Conservation (phyloP, 2,113 vertebrate genomes). For the Muntiacus reevesi region DNA sequence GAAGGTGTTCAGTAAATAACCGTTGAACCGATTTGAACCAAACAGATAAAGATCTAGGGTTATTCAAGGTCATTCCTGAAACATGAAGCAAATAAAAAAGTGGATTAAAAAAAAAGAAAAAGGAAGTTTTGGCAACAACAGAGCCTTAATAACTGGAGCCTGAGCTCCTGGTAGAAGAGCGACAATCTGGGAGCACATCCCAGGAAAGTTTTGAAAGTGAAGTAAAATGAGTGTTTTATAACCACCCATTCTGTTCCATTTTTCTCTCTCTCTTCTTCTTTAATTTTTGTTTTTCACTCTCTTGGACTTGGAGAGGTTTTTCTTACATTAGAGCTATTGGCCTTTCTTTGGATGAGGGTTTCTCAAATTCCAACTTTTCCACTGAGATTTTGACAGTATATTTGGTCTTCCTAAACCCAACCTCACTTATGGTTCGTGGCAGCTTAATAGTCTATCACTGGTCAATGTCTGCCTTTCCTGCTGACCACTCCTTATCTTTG, state of each 20-base stretch:
- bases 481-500: not conserved
- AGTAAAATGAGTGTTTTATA: slow-evolving; percentile 50
- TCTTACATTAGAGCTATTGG: not conserved
- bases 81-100: not conserved
- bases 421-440: not conserved
- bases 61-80: slow-evolving; percentile 31
- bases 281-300: not conserved
- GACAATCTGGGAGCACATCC: slow-evolving; percentile 29
- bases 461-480: not conserved
- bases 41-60: not conserved
- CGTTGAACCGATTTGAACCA: not conserved
- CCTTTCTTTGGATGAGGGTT: not conserved
- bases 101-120: not conserved
- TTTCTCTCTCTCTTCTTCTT: not conserved
- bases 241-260: not conserved
- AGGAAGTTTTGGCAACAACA: not conserved
- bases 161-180: not conserved
- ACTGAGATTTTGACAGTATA: not conserved
- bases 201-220: slow-evolving; percentile 52
- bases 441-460: not conserved
- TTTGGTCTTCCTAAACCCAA: not conserved
- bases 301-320: not conserved
- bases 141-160: not conserved
- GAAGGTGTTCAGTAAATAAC: not conserved
- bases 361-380: not conserved